Conservation (phyloP, 2,888 invertebrate species). For the Lepas anatifera region DNA sequence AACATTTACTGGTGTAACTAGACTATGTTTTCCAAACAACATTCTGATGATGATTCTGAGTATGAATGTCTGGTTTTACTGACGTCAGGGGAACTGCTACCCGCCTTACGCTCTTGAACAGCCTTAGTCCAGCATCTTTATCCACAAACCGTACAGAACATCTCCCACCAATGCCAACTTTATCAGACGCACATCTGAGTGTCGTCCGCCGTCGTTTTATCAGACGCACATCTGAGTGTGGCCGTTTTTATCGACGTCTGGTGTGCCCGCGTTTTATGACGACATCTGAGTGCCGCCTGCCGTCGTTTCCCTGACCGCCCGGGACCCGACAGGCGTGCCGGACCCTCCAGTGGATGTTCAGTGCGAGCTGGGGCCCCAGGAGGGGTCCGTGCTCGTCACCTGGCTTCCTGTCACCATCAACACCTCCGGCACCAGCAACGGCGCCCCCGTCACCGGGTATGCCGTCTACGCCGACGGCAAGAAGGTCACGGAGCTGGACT, state of each 20-base stretch:
- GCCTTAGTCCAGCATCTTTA: too few relatives aligned
- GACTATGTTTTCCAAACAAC: too few relatives aligned
- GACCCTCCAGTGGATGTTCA: conserved; percentile 59
- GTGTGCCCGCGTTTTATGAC: background rate
- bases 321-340: conserved; percentile 39
- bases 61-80: too few relatives aligned
- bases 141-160: too few relatives aligned
- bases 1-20: too few relatives aligned
- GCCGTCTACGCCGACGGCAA: conserved; percentile 95
- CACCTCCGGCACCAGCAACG: conserved; percentile 43
- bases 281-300: background rate
- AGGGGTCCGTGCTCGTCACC: conserved; percentile 92
- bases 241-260: background rate
- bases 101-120: too few relatives aligned
- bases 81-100: too few relatives aligned
- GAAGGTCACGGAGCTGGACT: conserved; percentile 85
- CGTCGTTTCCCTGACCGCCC: background rate
- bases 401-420: conserved; percentile 94
- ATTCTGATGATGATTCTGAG: too few relatives aligned
- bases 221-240: too few relatives aligned
- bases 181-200: too few relatives aligned
- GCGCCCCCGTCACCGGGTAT: conserved; percentile 77
- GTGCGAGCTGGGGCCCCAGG: conserved; percentile 95
- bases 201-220: too few relatives aligned
- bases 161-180: too few relatives aligned